phyloP scores from a whole-genome alignment of 2,797 vertebrate species.

The Oreochromis grahami region DNA sequence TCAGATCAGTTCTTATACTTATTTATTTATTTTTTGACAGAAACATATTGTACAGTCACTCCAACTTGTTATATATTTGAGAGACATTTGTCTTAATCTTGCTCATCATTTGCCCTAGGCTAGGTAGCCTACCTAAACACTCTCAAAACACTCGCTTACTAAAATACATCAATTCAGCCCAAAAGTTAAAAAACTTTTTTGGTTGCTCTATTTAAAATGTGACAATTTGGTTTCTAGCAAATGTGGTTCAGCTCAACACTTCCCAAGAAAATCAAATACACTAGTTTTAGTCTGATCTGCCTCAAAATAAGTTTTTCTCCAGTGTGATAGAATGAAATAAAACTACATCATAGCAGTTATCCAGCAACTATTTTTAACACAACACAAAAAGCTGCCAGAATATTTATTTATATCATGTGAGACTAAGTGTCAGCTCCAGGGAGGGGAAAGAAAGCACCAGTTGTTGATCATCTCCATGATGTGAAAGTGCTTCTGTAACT shows the following conservation, averaged over 20 bases:
- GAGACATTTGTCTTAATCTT: neutral
- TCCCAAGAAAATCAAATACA: neutral
- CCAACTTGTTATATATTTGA: neutral
- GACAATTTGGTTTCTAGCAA: neutral
- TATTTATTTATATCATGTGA: constrained; percentile 19
- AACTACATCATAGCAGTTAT: neutral
- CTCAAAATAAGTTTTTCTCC: neutral
- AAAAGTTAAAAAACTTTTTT: neutral
- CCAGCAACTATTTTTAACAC: constrained; percentile 5
- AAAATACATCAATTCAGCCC: neutral
- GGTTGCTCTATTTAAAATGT: neutral
- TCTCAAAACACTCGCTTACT: neutral
- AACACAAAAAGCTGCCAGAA: constrained; percentile 6
- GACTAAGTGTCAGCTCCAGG: neutral
- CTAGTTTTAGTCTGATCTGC: neutral
- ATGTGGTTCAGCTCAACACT: neutral
- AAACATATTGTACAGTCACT: neutral
- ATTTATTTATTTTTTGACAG: neutral
- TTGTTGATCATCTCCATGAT: constrained; percentile 51
- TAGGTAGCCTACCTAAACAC: neutral
- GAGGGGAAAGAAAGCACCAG: constrained; percentile 10
- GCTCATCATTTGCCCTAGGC: neutral
- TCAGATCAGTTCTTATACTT: neutral
- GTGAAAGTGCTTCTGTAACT: constrained; percentile 54
- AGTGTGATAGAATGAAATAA: neutral